Conservation (phyloP, 2,113 vertebrate species). For the mouse (Mus musculus) region DNA sequence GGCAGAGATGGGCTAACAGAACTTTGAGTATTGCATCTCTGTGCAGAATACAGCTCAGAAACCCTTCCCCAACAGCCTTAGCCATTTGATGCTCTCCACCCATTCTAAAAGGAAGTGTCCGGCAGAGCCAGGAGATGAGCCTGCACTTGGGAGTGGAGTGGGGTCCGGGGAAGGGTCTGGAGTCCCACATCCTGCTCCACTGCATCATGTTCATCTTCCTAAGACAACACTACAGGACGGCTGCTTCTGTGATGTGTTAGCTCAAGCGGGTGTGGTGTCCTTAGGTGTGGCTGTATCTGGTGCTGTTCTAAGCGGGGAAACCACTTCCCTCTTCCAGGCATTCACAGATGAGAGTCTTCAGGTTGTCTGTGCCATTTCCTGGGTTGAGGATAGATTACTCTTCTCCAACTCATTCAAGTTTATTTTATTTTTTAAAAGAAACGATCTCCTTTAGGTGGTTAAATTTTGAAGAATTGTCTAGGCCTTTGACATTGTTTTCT, state of each 20-base stretch:
- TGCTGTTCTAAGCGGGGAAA: constrained; percentile 77
- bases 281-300: constrained; percentile 81
- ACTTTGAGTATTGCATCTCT: neutral
- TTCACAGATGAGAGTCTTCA: constrained; percentile 74
- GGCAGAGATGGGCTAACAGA: neutral
- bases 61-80: neutral
- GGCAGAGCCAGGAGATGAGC: too few relatives aligned
- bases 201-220: constrained; percentile 35
- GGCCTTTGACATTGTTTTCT: constrained; percentile 50
- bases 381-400: constrained; percentile 77
- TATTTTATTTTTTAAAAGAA: constrained; percentile 79
- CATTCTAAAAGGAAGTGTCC: neutral
- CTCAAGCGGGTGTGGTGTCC: constrained; percentile 82
- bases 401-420: constrained; percentile 77
- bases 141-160: neutral
- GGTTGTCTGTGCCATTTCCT: constrained; percentile 81
- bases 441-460: constrained; percentile 78
- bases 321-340: constrained; percentile 81
- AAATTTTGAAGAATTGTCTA: constrained; percentile 85
- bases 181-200: constrained; percentile 28
- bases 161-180: neutral
- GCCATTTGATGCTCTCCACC: neutral
- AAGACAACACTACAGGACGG: constrained; percentile 70
- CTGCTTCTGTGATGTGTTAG: constrained; percentile 82
- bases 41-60: neutral